phyloP scores from a whole-genome alignment of 2,888 invertebrate species.

The Drosophila flavopinicola region DNA sequence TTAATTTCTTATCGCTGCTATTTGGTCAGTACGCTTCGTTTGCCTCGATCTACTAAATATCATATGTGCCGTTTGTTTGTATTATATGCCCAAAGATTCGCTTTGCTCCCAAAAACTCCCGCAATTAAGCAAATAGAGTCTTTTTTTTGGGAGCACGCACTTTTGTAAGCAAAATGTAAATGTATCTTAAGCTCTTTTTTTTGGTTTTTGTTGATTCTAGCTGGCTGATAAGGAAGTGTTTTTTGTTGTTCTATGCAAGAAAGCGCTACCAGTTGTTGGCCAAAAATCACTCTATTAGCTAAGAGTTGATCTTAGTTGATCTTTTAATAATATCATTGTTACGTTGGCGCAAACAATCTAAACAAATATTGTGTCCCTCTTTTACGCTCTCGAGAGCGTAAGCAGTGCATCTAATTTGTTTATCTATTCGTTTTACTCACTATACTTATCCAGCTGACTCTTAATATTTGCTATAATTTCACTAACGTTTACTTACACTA shows the following conservation, averaged over 20 bases:
- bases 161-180: slow-evolving; percentile 31
- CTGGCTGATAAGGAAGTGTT: slow-evolving; percentile 8
- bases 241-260: slow-evolving; percentile 24
- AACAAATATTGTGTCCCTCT: too few relatives aligned
- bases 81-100: slow-evolving; percentile 36
- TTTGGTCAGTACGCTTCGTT: slow-evolving; percentile 55
- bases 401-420: too few relatives aligned
- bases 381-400: neutral
- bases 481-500: neutral
- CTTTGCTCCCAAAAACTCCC: slow-evolving; percentile 3
- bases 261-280: slow-evolving; percentile 28
- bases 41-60: slow-evolving; percentile 21
- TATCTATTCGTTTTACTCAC: too few relatives aligned
- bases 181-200: slow-evolving; percentile 1
- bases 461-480: neutral
- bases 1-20: slow-evolving; percentile 47
- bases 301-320: neutral
- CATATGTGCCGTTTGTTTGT: slow-evolving; percentile 29
- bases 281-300: neutral
- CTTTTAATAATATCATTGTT: neutral
- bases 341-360: too few relatives aligned
- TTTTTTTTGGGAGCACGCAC: slow-evolving; percentile 5
- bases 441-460: too few relatives aligned
- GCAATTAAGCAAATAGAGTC: slow-evolving; percentile 45
- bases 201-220: slow-evolving; percentile 16